Percentiles rank a stretch among this genome's conserved stretches.
Evolutionary conservation across 2,797 vertebrate genomes (phyloP).

Genomic region (Amniataba percoides): DNA sequence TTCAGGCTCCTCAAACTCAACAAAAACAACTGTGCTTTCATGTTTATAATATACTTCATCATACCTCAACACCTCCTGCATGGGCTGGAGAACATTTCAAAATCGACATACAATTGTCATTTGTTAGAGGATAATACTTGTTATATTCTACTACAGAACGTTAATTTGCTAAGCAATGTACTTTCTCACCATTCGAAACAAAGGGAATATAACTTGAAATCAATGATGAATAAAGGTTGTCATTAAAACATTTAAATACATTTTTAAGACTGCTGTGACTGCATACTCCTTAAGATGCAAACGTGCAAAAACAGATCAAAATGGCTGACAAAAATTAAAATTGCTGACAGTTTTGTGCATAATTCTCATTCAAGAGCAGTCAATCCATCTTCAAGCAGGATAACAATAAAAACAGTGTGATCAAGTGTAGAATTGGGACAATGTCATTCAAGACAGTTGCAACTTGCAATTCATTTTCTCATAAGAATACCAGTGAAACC

Average conservation of each 20-base stretch:
- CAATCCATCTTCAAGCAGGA: constrained; percentile 26
- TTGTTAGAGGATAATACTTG: constrained; percentile 67
- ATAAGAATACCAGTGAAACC: constrained; percentile 8
- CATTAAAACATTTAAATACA: constrained; percentile 68
- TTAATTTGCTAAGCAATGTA: constrained; percentile 77
- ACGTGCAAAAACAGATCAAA: constrained; percentile 61
- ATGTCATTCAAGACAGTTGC: constrained; percentile 20
- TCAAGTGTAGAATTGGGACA: constrained; percentile 3
- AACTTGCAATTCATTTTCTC: constrained; percentile 14
- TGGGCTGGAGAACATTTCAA: constrained; percentile 45
- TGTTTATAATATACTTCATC: constrained; percentile 45
- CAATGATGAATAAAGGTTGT: constrained; percentile 65
- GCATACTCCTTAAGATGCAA: constrained; percentile 57
- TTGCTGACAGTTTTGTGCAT: constrained; percentile 55
- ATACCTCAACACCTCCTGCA: constrained; percentile 33
- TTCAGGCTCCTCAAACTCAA: constrained; percentile 73
- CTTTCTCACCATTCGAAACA: constrained; percentile 78
- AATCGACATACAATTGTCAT: constrained; percentile 49
- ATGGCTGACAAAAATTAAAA: constrained; percentile 32
- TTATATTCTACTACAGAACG: constrained; percentile 81
- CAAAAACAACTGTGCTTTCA: constrained; percentile 68
- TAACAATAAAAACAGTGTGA: constrained; percentile 66
- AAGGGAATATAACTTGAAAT: constrained; percentile 73
- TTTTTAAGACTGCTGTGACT: constrained; percentile 89
- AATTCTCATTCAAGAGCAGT: constrained; percentile 41